These are phyloP conservation scores for fruit fly (Drosophila melanogaster) DNA, from an alignment of 1,140 invertebrate genomes.

Conservation along the genomic window Release_6_plus_ISO1_MT NT_033779.5:4558501-4559000, in stretches of 20 bases:
- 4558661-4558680: conserved; percentile 92
- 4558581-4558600: conserved; percentile 91
- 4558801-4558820: conserved; percentile 91
- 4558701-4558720: conserved; percentile 91
- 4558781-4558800: conserved; percentile 94
- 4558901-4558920: conserved; percentile 92
- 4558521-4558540: conserved; percentile 89
- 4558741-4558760: conserved; percentile 89
- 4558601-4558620: conserved; percentile 95
- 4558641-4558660: conserved; percentile 89
- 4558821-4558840: conserved; percentile 90
- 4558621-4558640: conserved; percentile 92
- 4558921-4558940: conserved; percentile 87
- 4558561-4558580: conserved; percentile 90
- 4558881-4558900: conserved; percentile 92
- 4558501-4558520: conserved; percentile 82
- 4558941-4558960: conserved; percentile 87
- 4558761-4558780: conserved; percentile 89
- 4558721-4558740: conserved; percentile 93
- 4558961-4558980: conserved; percentile 89
- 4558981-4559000: conserved; percentile 87
- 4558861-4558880: conserved; percentile 89
- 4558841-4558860: conserved; percentile 89
- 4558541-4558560: conserved; percentile 92
- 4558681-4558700: conserved; percentile 92